Conservation (phyloP, 2,888 invertebrate genomes). For the Chymomyza amoena region DNA sequence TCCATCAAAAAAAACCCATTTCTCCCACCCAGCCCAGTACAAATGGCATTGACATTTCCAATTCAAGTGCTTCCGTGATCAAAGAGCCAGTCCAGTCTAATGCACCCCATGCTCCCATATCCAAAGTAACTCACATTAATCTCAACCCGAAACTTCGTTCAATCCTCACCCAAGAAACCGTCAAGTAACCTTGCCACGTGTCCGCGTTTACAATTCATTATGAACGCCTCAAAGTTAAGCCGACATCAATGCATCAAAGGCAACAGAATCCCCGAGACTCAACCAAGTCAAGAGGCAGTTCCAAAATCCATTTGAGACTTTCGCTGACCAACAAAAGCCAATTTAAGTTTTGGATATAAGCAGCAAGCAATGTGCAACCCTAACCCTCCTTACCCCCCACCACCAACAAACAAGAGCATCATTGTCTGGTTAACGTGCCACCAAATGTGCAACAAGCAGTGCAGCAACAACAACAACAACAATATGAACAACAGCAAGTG, state of each 20-base stretch:
- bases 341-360: slow-evolving; percentile 33
- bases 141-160: not conserved
- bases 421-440: slow-evolving; percentile 29
- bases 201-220: slow-evolving; percentile 70
- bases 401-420: not conserved
- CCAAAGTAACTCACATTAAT: not conserved
- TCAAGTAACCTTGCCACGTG: slow-evolving; percentile 45
- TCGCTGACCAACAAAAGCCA: slow-evolving; percentile 53
- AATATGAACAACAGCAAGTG: slow-evolving; percentile 40
- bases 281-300: slow-evolving; percentile 18
- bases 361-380: slow-evolving; percentile 1
- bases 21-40: not conserved
- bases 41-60: not conserved
- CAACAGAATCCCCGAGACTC: not conserved
- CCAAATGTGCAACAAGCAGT: not conserved
- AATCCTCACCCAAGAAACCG: not conserved
- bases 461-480: slow-evolving; percentile 1
- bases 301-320: slow-evolving; percentile 24
- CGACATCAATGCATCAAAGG: slow-evolving; percentile 36
- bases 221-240: slow-evolving; percentile 44
- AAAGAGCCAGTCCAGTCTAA: not conserved
- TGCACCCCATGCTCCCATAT: not conserved
- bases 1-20: too few species aligned
- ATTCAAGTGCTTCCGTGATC: not conserved
- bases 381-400: not conserved